phyloP scores from a whole-genome alignment of 92 coral and sea anemone species.

The Porites evermanni region DNA sequence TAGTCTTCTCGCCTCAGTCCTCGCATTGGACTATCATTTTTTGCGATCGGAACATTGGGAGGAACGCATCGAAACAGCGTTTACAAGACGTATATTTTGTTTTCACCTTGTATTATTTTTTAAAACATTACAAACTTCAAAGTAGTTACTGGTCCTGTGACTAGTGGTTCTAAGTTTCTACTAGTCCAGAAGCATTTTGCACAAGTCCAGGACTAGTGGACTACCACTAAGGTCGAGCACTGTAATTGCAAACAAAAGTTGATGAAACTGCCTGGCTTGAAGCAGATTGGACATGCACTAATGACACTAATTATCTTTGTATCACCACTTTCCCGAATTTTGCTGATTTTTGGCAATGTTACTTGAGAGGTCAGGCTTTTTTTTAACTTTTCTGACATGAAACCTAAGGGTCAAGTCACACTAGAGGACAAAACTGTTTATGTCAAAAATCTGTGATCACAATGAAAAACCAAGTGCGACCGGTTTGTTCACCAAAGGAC shows the following conservation, averaged over 20 bases:
- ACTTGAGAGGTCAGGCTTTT: neutral
- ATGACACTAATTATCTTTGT: neutral
- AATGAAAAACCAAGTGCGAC: no score
- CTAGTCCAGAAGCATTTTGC: constrained; percentile 45
- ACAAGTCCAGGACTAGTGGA: constrained; percentile 35
- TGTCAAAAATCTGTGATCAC: no score
- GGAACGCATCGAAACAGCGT: neutral
- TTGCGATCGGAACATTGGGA: constrained; percentile 9
- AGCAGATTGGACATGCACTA: neutral
- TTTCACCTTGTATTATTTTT: constrained; percentile 23
- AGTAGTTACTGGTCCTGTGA: constrained; percentile 46
- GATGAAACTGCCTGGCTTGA: no score
- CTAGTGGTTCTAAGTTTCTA: constrained; percentile 39
- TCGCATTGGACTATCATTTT: constrained; percentile 25
- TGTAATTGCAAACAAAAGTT: no score
- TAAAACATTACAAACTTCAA: constrained; percentile 23
- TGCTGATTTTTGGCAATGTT: neutral
- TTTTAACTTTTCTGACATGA: neutral
- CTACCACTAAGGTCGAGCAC: constrained; percentile 12
- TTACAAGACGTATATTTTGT: constrained; percentile 24
- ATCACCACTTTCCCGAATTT: neutral
- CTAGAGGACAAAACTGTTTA: no score
- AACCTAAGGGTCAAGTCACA: neutral
- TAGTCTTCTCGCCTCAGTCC: constrained; percentile 30
- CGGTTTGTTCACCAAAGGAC: no score